Evolutionary conservation across 2,888 invertebrate species (phyloP), one percentile per base, ranked within the genome.

Genomic region (Drosophila nr. perissopoda): DNA sequence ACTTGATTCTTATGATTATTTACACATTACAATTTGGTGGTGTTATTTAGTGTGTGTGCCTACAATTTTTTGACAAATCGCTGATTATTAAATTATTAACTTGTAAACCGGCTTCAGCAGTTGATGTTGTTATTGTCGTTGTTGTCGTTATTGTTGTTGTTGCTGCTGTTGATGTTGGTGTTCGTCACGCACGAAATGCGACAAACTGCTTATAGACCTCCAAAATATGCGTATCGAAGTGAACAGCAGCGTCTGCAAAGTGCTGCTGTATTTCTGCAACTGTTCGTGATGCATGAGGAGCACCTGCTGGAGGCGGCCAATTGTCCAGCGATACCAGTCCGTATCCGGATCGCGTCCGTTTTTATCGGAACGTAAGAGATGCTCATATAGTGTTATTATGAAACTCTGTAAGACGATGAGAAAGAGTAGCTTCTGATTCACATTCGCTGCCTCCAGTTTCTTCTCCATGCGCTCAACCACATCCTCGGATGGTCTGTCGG

Each of bases 191-290:
- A 54, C 93, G 87, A 56, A 99, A 94, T 56, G 99, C 98, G 76
- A 98, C 96, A 93, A 99, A 99, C 93, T 99, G 99, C 91, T 99
- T 98, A 95, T 99, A 99, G 68, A 99, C 97, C 93, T 99, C 98
- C 76, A 99, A 94, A 91, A 99, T 98, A 93, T 99, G 98, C 4
- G 97, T 96, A 92, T 99, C 99, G 97, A 97, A 0, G 99, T 99
- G 94, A 99, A 99, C 51, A 99, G 95, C 53, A 99, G 94, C 1
- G 98, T 98, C 93, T 99, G 99, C 93, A 99, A 93, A 0, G 99
- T 99, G 81, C 97, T 97, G 93, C 98, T 98, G 94, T 99, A 99
- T 92, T 98, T 98, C 94, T 98, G 98, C 29, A 99, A 98, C 95
- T 99, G 98, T 91, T 98, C 98, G 92, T 98, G 97, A 93, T 99